Conservation (phyloP, 2,888 invertebrate species). For the Dolomedes plantarius region DNA sequence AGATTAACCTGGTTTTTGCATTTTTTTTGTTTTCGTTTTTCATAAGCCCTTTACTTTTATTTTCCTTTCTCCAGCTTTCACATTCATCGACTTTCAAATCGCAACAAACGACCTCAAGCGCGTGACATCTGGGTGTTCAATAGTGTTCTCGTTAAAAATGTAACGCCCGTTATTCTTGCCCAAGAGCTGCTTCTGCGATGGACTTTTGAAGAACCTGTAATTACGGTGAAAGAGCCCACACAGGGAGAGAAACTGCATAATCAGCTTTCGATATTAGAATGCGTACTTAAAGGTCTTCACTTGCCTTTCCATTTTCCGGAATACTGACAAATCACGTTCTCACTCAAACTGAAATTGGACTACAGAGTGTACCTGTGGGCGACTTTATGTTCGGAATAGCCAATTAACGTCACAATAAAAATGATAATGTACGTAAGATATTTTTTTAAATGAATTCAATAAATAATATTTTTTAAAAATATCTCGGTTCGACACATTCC, state of each 20-base stretch:
- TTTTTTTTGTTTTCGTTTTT: not conserved
- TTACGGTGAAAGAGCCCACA: not conserved
- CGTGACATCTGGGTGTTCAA: slow-evolving; percentile 44
- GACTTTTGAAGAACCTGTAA: not conserved
- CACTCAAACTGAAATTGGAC: too few relatives aligned
- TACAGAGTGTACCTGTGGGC: too few relatives aligned
- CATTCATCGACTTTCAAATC: slow-evolving; percentile 14
- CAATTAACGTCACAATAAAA: too few relatives aligned
- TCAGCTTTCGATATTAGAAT: not conserved
- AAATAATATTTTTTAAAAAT: too few relatives aligned
- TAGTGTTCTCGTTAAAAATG: slow-evolving; percentile 6
- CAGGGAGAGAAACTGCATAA: not conserved
- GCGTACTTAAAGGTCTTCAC: too few relatives aligned
- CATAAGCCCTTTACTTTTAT: not conserved
- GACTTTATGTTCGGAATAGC: too few relatives aligned
- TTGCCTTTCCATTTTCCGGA: too few relatives aligned
- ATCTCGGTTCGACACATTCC: too few relatives aligned
- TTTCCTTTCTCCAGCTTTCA: not conserved
- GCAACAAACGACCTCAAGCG: slow-evolving; percentile 7
- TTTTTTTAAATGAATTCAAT: too few relatives aligned
- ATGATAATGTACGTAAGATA: too few relatives aligned
- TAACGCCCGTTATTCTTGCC: slow-evolving; percentile 30
- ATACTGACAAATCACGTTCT: too few relatives aligned
- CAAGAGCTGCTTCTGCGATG: not conserved
- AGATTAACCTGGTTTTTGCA: not conserved